Evolutionary conservation across 1,140 invertebrate species (phyloP), one percentile per base, ranked within the genome.

Genomic region (Euborellia annulipes): DNA sequence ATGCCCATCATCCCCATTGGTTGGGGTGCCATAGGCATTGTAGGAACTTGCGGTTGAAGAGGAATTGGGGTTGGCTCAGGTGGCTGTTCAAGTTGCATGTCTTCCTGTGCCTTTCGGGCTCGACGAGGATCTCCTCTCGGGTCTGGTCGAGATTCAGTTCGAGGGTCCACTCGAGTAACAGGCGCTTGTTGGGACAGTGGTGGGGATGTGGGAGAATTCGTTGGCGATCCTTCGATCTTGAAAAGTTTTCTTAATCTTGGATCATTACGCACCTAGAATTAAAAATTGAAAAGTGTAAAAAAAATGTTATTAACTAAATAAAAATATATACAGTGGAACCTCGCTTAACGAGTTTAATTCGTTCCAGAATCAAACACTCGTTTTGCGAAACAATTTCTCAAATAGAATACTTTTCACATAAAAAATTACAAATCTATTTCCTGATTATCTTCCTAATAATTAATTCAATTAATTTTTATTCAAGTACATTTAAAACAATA

Each of bases 181-280:
- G 72, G 72, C 52, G 71, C 67, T 14, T 71, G 61, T 11, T 73
- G 72, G 55, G 75, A 72, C 2, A 64, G 51, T 34, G 69, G 44
- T 59, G 59, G 54, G 48, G 56, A 0, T 60, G 64, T 36, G 62
- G 63, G 0, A 57, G 58, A 65, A 60, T 50, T 65, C 57, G 61
- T 79, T 76, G 9, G 72, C 66, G 27, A 70, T 62, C 3, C 67
- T 66, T 32, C 20, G 9, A 79, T 56, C 36, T 79, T 68, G 55
- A 84, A 80, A 32, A 85, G 79, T 61, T 81, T 82, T 48, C 77
- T 67, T 46, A 83, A 54, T 36, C 81, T 67, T 0, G 81, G 81
- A 68, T 85, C 81, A 2, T 71, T 67, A 38, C 75, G 67, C 1
- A 79, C 76, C 52, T 78, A n/a, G n/a, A n/a, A n/a, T n/a, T n/a